Evolutionary conservation across 1,140 invertebrate genomes (phyloP).

Genomic region (Panonychus citri): DNA sequence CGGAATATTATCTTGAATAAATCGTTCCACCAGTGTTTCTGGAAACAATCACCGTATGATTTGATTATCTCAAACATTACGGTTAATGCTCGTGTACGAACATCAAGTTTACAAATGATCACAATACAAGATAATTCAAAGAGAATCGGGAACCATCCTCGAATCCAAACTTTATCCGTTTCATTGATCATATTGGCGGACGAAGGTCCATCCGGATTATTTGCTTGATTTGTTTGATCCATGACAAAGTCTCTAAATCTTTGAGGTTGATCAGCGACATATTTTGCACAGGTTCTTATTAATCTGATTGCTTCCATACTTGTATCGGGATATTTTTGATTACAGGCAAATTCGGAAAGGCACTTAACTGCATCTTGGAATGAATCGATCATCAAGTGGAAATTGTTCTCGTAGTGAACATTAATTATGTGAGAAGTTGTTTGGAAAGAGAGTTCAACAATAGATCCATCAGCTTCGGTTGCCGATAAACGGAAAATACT

Average conservation of each 20-base stretch:
- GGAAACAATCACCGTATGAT: constrained; percentile 80
- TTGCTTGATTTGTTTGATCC: constrained; percentile 32
- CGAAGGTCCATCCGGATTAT: constrained; percentile 23
- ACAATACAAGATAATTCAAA: constrained; percentile 96
- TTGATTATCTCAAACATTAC: constrained; percentile 68
- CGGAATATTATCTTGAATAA: constrained; percentile 92
- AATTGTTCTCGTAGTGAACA: constrained; percentile 80
- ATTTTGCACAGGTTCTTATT: constrained; percentile 80
- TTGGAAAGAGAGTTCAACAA: constrained; percentile 89
- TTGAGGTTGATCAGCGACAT: constrained; percentile 71
- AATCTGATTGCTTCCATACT: constrained; percentile 97
- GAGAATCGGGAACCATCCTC: constrained; percentile 93
- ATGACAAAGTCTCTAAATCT: constrained; percentile 40
- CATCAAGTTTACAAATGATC: constrained; percentile 37
- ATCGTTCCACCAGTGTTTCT: constrained; percentile 94
- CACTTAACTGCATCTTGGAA: constrained; percentile 99
- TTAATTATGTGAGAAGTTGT: constrained; percentile 85
- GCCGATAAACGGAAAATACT: constrained; percentile 96
- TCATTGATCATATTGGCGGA: constrained; percentile 16
- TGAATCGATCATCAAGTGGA: constrained; percentile 86
- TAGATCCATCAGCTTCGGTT: constrained; percentile 75
- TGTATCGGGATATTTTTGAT: constrained; percentile 83
- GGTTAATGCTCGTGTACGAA: constrained; percentile 44
- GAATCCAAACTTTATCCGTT: constrained; percentile 80
- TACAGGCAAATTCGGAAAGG: constrained; percentile 96